Percentiles rank a stretch among this genome's conserved stretches.
Conservation (phyloP, 2,888 invertebrate species). For the Bugulina stolonifera region DNA sequence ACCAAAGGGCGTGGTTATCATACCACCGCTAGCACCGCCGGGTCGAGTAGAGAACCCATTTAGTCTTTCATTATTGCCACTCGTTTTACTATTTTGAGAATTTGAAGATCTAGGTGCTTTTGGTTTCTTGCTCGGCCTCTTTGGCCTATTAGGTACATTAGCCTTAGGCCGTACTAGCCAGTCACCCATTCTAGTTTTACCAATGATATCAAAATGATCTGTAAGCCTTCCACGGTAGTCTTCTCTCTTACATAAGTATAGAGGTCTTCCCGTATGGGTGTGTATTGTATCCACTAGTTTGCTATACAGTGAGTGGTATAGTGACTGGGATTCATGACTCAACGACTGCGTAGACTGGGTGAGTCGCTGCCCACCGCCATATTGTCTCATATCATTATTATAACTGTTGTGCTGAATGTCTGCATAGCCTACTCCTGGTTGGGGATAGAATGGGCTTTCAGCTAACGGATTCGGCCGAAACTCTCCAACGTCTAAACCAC, state of each 20-base stretch:
- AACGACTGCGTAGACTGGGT: slow-evolving; percentile 7
- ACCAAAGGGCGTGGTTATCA: background rate
- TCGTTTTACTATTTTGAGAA: background rate
- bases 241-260: background rate
- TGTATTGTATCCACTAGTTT: background rate
- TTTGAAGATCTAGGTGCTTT: background rate
- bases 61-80: background rate
- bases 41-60: background rate
- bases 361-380: background rate
- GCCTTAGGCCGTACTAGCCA: background rate
- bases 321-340: background rate
- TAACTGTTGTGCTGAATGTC: background rate
- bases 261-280: background rate
- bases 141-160: background rate
- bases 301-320: background rate
- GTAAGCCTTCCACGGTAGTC: background rate
- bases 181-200: background rate
- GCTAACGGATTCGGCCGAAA: slow-evolving; percentile 1
- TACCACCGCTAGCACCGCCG: background rate
- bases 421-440: background rate
- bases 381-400: background rate
- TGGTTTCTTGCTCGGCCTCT: background rate
- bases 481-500: slow-evolving; percentile 1
- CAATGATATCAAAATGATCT: slow-evolving; percentile 8
- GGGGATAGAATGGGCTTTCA: background rate